Conservation (phyloP, 2,797 vertebrate genomes). For the Xerus rutilus region DNA sequence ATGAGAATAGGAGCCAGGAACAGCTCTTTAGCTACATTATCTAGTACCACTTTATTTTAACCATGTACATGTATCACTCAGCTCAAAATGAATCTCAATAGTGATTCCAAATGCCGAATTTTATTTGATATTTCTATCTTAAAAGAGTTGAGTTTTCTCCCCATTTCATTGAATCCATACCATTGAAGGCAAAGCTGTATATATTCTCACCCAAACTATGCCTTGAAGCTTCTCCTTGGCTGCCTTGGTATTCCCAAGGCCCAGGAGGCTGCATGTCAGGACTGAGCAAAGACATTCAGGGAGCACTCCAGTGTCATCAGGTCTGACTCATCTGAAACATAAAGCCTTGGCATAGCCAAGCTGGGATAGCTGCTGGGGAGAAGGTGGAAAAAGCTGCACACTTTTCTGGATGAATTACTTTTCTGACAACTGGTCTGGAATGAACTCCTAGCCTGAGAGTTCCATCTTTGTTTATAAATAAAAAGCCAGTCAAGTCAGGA, state of each 20-base stretch:
- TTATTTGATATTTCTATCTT: constrained; percentile 29
- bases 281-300: background rate
- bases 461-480: constrained; percentile 72
- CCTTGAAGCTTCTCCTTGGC: background rate
- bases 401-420: background rate
- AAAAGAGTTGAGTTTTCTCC: background rate
- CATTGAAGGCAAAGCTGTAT: background rate
- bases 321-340: background rate
- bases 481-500: constrained; percentile 65
- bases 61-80: background rate
- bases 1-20: background rate
- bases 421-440: constrained; percentile 61
- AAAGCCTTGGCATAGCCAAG: background rate
- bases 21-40: background rate
- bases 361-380: background rate
- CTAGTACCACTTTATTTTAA: background rate
- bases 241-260: background rate
- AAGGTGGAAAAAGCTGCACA: background rate
- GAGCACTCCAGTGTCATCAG: background rate
- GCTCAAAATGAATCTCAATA: constrained; percentile 47
- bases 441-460: constrained; percentile 58
- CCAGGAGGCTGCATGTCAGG: background rate
- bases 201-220: background rate
- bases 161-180: constrained; percentile 1
- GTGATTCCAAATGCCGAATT: background rate